Percentiles rank a stretch among this genome's conserved stretches.
phyloP scores from a whole-genome alignment of 2,113 vertebrate genomes.

The Mohoua ochrocephala region DNA sequence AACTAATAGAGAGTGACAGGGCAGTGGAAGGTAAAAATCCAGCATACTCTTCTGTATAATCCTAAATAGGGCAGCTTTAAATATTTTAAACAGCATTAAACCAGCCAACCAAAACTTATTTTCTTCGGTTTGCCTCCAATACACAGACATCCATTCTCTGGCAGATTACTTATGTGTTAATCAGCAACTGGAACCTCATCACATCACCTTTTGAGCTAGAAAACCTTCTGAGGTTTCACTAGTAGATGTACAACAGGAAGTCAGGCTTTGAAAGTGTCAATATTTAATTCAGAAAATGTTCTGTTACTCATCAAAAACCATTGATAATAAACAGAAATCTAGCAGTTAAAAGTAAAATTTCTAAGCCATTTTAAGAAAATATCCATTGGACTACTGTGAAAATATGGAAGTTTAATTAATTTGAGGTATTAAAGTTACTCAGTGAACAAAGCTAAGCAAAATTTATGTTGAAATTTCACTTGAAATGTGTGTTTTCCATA shows the following conservation, averaged over 20 bases:
- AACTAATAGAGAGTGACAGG: slow-evolving; percentile 35
- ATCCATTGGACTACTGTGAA: not conserved
- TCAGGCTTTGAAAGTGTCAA: not conserved
- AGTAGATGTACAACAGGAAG: not conserved
- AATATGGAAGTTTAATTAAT: not conserved
- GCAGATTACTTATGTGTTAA: not conserved
- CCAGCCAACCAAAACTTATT: slow-evolving; percentile 45
- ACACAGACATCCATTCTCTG: not conserved
- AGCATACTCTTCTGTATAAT: not conserved
- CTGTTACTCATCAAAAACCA: not conserved
- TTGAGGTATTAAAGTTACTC: not conserved
- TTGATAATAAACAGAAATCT: not conserved
- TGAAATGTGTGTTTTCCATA: not conserved
- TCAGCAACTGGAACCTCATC: not conserved
- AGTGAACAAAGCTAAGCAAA: not conserved
- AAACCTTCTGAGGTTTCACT: not conserved
- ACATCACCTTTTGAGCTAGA: not conserved
- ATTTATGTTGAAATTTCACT: not conserved
- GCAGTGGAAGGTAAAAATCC: slow-evolving; percentile 4
- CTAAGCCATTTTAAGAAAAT: not conserved
- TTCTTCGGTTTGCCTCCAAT: not conserved
- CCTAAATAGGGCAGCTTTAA: slow-evolving; percentile 49
- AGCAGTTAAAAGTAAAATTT: not conserved
- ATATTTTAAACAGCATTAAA: slow-evolving; percentile 40
- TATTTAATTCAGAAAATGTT: not conserved